Evolutionary conservation across 2,888 invertebrate species (phyloP).

Genomic region (Sepiola atlantica): DNA sequence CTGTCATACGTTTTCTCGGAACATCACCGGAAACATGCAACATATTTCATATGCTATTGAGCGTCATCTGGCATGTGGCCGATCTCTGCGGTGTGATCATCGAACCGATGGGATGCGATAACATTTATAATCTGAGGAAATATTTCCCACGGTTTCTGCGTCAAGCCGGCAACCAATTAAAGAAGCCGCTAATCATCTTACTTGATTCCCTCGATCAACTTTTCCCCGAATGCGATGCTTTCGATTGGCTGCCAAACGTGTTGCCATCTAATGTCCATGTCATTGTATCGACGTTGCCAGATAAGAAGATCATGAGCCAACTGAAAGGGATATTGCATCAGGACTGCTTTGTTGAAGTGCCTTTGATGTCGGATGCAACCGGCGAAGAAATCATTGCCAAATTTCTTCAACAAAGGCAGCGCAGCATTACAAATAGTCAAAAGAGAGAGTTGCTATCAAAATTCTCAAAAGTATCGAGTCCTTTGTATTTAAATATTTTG

Average conservation of each 20-base stretch:
- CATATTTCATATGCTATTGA: slow-evolving; percentile 61
- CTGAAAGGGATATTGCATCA: slow-evolving; percentile 58
- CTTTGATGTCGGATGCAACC: slow-evolving; percentile 60
- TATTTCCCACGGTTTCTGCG: slow-evolving; percentile 65
- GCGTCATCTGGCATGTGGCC: slow-evolving; percentile 64
- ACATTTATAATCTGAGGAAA: slow-evolving; percentile 58
- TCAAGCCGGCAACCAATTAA: slow-evolving; percentile 57
- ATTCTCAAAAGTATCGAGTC: slow-evolving; percentile 60
- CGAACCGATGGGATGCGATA: slow-evolving; percentile 65
- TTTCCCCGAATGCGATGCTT: slow-evolving; percentile 58
- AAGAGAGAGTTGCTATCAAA: slow-evolving; percentile 57
- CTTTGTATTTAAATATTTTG: slow-evolving; percentile 69
- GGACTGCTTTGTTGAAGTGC: slow-evolving; percentile 62
- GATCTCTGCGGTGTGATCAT: slow-evolving; percentile 61
- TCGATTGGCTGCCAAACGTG: slow-evolving; percentile 66
- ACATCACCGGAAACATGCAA: slow-evolving; percentile 62
- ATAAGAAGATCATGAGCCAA: slow-evolving; percentile 61
- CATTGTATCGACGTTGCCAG: slow-evolving; percentile 67
- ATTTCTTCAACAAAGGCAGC: slow-evolving; percentile 58
- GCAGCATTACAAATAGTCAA: slow-evolving; percentile 62
- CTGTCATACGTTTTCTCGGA: slow-evolving; percentile 64
- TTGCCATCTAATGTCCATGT: slow-evolving; percentile 67
- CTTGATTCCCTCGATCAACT: slow-evolving; percentile 72
- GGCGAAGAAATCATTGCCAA: slow-evolving; percentile 62
- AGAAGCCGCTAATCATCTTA: slow-evolving; percentile 65